Conservation (phyloP, 2,113 vertebrate species). For the Salvelinus sp. region DNA sequence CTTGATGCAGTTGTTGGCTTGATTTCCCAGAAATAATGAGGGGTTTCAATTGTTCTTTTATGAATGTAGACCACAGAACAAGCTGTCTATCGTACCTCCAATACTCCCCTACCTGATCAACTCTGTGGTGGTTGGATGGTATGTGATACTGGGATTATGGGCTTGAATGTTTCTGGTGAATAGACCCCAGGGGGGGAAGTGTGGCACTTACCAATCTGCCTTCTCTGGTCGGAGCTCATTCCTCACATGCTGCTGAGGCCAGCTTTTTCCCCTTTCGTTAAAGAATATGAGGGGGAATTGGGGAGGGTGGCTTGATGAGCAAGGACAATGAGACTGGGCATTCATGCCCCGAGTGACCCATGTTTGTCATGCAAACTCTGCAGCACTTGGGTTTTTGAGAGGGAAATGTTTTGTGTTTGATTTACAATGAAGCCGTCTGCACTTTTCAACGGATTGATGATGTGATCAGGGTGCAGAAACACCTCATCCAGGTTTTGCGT, state of each 20-base stretch:
- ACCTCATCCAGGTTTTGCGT: background rate
- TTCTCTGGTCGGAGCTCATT: background rate
- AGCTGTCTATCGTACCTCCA: background rate
- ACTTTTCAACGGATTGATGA: background rate
- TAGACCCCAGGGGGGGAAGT: background rate
- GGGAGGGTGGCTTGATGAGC: background rate
- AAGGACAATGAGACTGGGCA: background rate
- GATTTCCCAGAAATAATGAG: background rate
- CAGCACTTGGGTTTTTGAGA: background rate
- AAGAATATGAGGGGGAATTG: background rate
- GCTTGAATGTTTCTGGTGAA: slow-evolving; percentile 12
- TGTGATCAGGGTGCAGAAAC: background rate
- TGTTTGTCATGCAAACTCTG: background rate
- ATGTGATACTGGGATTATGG: slow-evolving; percentile 1
- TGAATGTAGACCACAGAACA: background rate
- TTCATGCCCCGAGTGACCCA: background rate
- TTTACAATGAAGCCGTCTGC: background rate
- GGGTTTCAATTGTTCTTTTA: background rate
- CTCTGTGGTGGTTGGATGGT: background rate
- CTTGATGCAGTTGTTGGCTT: background rate
- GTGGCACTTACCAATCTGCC: background rate
- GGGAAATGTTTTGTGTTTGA: background rate
- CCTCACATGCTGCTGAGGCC: background rate
- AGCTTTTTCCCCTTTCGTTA: background rate
- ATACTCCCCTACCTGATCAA: background rate